These are phyloP conservation scores for Tridacna gigas DNA, from an alignment of 2,888 invertebrate genomes.

Conservation along the genomic window DNA sequence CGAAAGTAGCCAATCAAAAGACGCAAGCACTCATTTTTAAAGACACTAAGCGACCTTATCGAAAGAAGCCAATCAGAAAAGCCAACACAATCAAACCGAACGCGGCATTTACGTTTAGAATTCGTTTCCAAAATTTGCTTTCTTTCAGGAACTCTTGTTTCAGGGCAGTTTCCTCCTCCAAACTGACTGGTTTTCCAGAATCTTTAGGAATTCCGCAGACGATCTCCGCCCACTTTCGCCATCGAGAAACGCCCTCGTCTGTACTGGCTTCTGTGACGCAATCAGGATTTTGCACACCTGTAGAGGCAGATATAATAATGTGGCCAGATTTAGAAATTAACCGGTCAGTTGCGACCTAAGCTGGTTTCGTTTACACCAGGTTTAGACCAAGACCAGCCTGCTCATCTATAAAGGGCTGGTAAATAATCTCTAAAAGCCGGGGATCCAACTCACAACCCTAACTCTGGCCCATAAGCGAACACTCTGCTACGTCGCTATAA, in stretches of 20 bases:
- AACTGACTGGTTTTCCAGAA: constrained; percentile 49
- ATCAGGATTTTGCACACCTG: constrained; percentile 22
- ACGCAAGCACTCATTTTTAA: no score
- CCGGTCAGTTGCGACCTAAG: neutral
- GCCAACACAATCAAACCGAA: constrained; percentile 72
- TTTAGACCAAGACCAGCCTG: no score
- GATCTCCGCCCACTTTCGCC: constrained; percentile 66
- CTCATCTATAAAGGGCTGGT: no score
- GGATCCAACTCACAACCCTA: no score
- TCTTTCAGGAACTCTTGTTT: constrained; percentile 69
- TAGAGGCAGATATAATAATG: neutral
- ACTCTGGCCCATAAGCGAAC: no score
- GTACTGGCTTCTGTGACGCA: constrained; percentile 4
- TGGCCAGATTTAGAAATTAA: neutral
- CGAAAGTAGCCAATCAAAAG: no score
- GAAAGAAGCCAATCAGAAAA: constrained; percentile 75
- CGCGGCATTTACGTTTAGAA: constrained; percentile 75
- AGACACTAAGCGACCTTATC: constrained; percentile 39
- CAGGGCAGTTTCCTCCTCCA: constrained; percentile 63
- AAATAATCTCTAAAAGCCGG: no score
- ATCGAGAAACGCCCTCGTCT: constrained; percentile 37
- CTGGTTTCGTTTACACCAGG: no score
- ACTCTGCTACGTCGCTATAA: no score
- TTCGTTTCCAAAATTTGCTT: constrained; percentile 63
- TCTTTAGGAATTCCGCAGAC: constrained; percentile 73